Conservation (phyloP, 2,797 vertebrate species). For the Selene dorsalis region DNA sequence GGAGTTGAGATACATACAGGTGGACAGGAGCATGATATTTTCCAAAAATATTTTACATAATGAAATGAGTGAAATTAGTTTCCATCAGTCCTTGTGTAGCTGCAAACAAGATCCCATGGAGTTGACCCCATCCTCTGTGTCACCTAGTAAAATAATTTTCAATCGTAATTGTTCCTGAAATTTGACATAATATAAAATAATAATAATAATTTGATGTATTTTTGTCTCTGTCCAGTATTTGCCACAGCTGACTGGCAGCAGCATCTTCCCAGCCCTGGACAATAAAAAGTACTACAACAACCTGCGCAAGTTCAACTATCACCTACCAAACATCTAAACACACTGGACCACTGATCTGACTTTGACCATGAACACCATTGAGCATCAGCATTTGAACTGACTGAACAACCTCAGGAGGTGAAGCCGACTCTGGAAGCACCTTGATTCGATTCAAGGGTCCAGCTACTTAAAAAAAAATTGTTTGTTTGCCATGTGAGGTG, state of each 20-base stretch:
- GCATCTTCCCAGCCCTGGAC: slow-evolving; percentile 90
- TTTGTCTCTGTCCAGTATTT: slow-evolving; percentile 82
- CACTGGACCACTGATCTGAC: background rate
- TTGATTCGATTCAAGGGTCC: slow-evolving; percentile 8
- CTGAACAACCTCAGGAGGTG: slow-evolving; percentile 53
- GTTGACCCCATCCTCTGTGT: too few species aligned
- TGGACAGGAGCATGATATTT: background rate
- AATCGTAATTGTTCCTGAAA: background rate
- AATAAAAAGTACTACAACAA: slow-evolving; percentile 89
- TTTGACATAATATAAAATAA: background rate
- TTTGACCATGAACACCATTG: background rate
- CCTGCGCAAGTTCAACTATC: slow-evolving; percentile 89
- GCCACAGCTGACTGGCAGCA: slow-evolving; percentile 91
- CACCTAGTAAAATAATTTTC: background rate
- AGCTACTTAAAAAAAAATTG: slow-evolving; percentile 1
- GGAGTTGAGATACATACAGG: background rate
- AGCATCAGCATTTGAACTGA: slow-evolving; percentile 17
- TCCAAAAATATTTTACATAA: background rate
- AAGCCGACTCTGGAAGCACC: slow-evolving; percentile 23
- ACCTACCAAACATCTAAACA: slow-evolving; percentile 92
- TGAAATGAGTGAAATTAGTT: background rate
- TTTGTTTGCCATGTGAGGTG: background rate
- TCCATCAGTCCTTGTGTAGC: too few species aligned
- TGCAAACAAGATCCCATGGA: background rate
- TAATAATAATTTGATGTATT: background rate